phyloP scores from a whole-genome alignment of 2,113 vertebrate genomes.

The Apodemus sylvaticus region DNA sequence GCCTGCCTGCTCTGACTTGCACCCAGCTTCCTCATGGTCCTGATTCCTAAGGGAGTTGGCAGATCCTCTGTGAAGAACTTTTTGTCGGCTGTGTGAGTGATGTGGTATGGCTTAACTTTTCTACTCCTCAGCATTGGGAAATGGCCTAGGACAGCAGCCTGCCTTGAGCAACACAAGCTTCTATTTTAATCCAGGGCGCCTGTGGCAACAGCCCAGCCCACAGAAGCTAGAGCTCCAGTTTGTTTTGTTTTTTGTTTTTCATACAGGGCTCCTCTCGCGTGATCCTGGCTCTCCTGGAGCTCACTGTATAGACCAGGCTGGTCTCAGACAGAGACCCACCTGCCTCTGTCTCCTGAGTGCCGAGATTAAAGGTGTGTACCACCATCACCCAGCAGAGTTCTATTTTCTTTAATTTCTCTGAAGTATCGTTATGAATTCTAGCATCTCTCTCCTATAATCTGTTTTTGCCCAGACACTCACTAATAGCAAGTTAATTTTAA shows the following conservation, averaged over 20 bases:
- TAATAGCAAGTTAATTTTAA: neutral
- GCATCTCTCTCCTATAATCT: neutral
- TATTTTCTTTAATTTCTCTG: neutral
- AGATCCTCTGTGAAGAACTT: neutral
- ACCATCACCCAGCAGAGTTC: neutral
- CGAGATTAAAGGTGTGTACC: neutral
- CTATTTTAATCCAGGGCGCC: neutral
- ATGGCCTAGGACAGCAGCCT: accelerated
- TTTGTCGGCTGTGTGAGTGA: neutral
- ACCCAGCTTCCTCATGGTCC: accelerated
- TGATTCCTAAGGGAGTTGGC: neutral
- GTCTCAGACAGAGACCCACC: neutral
- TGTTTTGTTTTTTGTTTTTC: neutral
- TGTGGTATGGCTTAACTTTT: neutral
- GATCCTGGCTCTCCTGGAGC: neutral
- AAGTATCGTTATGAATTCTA: neutral
- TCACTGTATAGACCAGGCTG: neutral
- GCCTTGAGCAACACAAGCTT: neutral
- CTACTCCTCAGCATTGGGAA: neutral
- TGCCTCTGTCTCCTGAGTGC: neutral
- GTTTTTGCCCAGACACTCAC: neutral
- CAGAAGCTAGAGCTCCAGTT: neutral
- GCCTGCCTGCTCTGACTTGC: neutral
- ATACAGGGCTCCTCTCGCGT: neutral
- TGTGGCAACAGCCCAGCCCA: neutral